Evolutionary conservation across 2,113 vertebrate species (phyloP), one percentile per base, ranked within the genome.

Genomic region (Saccopteryx bilineata): DNA sequence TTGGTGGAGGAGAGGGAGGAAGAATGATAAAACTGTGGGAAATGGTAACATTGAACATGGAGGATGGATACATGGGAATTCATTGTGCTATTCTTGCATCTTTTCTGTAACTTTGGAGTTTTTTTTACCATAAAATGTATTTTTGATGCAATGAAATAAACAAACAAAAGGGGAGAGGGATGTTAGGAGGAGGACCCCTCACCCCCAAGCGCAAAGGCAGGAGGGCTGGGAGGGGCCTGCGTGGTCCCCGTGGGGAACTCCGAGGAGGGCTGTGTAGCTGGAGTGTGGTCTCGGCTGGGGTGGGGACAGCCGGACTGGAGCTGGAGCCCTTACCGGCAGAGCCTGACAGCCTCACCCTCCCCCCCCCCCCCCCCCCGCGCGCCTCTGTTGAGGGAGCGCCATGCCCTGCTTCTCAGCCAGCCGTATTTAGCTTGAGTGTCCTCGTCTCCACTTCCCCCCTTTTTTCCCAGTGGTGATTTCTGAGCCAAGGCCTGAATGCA

Each of bases 31-130:
- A 8, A 33, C 39, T 11, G 58, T 76, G 61, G 33, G 9, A 48
- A 80, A 61, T 18, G 50, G 2, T n/a, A 39, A 46, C 31, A 17
- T 17, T 56, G 69, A 50, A 23, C 39, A 2, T n/a, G 33, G 39
- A n/a, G 31, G 19, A 69, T 63, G 65, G n/a, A 23, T 61, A 5
- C 12, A 4, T 2, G 17, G n/a, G 46, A 9, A 12, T 33, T 24
- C n/a, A 21, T 11, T 39, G 33, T 46, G 50, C 19, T 56, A 14
- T 58, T 69, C 39, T 91, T 81, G 54, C 13, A 24, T 54, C n/a
- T 76, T 94, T 71, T 82, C 65, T 82, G 6, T 72, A 65, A 86
- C n/a, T 92, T 56, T 79, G 46, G 56, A 72, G 61, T 87, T 89
- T 56, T 56, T 88, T 95, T 60, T 39, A 79, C 15, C 83, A 21